Evolutionary conservation across 2,113 vertebrate genomes (phyloP).

Genomic region (Antechinus stuartii): DNA sequence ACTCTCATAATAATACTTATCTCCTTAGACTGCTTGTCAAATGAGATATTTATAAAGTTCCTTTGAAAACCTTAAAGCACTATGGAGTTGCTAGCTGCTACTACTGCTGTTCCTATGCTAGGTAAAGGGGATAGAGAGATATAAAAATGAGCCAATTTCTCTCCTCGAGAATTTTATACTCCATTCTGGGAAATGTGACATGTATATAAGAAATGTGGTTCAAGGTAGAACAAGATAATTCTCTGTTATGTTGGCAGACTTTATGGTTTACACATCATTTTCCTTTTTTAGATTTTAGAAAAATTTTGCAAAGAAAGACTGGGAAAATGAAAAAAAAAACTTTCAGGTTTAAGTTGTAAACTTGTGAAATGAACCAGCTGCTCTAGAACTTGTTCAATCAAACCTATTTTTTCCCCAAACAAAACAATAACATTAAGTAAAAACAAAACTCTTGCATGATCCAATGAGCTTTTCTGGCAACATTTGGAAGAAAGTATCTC

Average conservation of each 20-base stretch:
- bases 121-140: background rate
- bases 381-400: background rate
- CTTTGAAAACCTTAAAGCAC: background rate
- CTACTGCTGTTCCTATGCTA: background rate
- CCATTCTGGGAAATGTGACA: background rate
- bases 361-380: conserved; percentile 64
- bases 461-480: conserved; percentile 69
- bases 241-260: background rate
- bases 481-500: conserved; percentile 62
- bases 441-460: conserved; percentile 32
- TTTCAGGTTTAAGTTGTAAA: conserved; percentile 67
- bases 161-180: background rate
- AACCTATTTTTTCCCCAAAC: background rate
- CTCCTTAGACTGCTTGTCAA: background rate
- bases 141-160: background rate
- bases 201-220: background rate
- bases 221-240: background rate
- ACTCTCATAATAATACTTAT: background rate
- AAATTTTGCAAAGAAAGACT: conserved; percentile 40
- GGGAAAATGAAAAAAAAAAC: conserved; percentile 39
- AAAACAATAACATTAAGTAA: conserved; percentile 62
- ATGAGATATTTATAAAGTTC: background rate
- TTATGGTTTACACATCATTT: background rate
- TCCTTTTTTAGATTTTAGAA: conserved; percentile 16
- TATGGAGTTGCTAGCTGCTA: background rate